These are phyloP conservation scores for Chelon auratus DNA, from an alignment of 2,797 vertebrate genomes.

Conservation along the genomic window DNA sequence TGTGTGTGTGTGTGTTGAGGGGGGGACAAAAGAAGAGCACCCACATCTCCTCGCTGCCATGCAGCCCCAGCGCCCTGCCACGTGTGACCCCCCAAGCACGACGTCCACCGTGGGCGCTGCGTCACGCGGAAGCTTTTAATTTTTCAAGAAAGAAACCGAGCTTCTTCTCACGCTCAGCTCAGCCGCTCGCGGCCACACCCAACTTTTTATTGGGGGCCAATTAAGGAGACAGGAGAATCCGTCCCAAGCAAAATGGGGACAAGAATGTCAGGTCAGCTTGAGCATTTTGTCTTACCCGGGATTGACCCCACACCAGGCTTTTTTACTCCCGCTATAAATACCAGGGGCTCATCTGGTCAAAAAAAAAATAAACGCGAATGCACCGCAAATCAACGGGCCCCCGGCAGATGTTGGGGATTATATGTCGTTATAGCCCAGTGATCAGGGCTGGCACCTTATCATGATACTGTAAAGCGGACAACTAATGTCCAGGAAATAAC, in stretches of 20 bases:
- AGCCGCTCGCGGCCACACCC: conserved; percentile 49
- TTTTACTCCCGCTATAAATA: conserved; percentile 84
- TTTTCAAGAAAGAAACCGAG: conserved; percentile 31
- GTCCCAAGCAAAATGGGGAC: conserved; percentile 68
- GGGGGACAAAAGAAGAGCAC: conserved; percentile 78
- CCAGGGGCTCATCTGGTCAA: conserved; percentile 81
- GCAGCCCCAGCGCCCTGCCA: conserved; percentile 74
- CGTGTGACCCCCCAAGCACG: conserved; percentile 73
- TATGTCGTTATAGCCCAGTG: conserved; percentile 45
- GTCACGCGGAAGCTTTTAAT: conserved; percentile 50
- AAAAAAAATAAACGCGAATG: conserved; percentile 73
- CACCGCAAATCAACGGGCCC: conserved; percentile 71
- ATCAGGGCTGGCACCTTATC: conserved; percentile 35
- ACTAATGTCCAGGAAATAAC: conserved; percentile 9
- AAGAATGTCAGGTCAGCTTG: conserved; percentile 81
- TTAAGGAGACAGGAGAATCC: conserved; percentile 69
- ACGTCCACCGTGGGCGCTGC: conserved; percentile 39
- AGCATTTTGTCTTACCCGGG: conserved; percentile 79
- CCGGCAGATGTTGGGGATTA: conserved; percentile 71
- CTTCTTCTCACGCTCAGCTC: conserved; percentile 40
- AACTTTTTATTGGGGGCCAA: conserved; percentile 76
- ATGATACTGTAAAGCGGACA: conserved; percentile 6
- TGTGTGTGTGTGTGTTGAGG: too few relatives aligned
- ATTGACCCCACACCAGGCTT: conserved; percentile 78
- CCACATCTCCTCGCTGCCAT: conserved; percentile 84